Base-by-base conservation (phyloP, 2,888 invertebrate genomes). In the Cyclophora punctaria region DNA sequence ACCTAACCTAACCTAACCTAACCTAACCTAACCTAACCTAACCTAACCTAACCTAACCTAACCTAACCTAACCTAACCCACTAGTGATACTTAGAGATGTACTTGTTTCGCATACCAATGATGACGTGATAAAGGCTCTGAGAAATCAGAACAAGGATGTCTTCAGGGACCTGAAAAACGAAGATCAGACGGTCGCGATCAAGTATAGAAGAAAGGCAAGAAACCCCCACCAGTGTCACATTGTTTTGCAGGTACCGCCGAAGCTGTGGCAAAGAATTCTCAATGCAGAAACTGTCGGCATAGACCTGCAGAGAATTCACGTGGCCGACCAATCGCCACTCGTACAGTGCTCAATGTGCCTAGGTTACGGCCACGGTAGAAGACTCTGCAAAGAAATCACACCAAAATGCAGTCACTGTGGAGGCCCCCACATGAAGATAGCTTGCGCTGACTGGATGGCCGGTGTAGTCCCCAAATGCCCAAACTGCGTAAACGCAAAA, bases 1-100 rank as follows among this genome's bases (percentile, higher is more conserved):
- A 49, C 49, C 52, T 52, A 52, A 49, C 49, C 48, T 45, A 20
- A 20, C 45, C 48, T 46, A 51, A 51, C 51, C 51, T 51, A 48
- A 48, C 48, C 51, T 48, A 45, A 48, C 48, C 45, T 48, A 46
- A 48, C 45, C 48, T 48, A 48, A 51, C 51, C 51, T 48, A 48
- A 48, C 48, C 48, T 48, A 48, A 48, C 48, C 48, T 48, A 48
- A 48, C 48, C 37, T 45, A 45, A 48, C 48, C 48, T 44, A 20
- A 20, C 20, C 20, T 20, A 20, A 20, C 20, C 20, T 20, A 20
- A 20, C 20, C 20, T 20, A 4, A 37, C 3, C 37, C 37, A 3
- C 37, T 5, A 37, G 37, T 37, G 5, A n/a, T n/a, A n/a, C n/a
- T n/a, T n/a, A n/a, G n/a, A n/a, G n/a, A n/a, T n/a, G n/a, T n/a